Percentiles rank a stretch among this genome's conserved stretches.
phyloP scores from a whole-genome alignment of 2,888 invertebrate genomes.

The Nebria brevicollis region DNA sequence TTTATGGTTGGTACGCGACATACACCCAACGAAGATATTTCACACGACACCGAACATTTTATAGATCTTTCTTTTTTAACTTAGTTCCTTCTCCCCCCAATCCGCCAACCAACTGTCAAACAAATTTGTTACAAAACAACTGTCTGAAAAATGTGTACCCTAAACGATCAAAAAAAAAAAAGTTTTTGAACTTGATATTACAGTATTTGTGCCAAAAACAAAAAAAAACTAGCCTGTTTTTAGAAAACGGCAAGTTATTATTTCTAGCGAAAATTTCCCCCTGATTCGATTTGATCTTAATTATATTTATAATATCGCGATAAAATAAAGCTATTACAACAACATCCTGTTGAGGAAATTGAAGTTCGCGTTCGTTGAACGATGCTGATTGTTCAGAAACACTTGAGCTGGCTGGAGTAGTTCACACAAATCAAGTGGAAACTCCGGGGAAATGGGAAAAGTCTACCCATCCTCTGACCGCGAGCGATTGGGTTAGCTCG shows the following conservation, averaged over 20 bases:
- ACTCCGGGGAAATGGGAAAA: background rate
- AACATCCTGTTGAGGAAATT: background rate
- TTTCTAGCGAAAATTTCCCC: background rate
- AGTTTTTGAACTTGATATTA: background rate
- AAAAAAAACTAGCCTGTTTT: background rate
- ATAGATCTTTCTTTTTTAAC: background rate
- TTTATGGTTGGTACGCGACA: background rate
- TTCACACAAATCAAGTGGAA: background rate
- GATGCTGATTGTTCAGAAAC: slow-evolving; percentile 1
- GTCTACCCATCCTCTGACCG: background rate
- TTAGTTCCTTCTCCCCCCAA: background rate
- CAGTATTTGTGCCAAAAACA: background rate
- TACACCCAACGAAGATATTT: background rate
- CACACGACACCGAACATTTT: slow-evolving; percentile 1
- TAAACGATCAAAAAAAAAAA: background rate
- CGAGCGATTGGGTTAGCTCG: background rate
- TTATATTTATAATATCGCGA: background rate
- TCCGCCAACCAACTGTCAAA: background rate
- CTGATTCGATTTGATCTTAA: background rate
- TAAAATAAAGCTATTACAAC: background rate
- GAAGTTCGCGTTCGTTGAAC: background rate
- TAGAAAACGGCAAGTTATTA: background rate
- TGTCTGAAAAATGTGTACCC: background rate
- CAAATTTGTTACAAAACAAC: background rate
- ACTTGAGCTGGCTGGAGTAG: background rate